phyloP scores from a whole-genome alignment of 2,797 vertebrate species.

The Euphonia xanthogaster region DNA sequence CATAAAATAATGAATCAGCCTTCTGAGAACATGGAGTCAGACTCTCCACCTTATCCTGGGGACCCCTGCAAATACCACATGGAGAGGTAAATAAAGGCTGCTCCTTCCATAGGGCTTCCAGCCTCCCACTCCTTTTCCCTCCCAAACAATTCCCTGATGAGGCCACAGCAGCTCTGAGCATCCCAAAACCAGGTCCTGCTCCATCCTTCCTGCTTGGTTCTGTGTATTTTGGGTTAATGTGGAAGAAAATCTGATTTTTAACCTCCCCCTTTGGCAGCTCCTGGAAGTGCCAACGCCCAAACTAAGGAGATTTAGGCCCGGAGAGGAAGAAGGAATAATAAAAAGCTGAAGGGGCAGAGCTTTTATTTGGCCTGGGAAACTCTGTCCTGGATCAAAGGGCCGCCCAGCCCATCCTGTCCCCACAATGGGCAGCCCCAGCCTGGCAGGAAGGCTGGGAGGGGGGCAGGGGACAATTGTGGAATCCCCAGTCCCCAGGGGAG shows the following conservation, averaged over 20 bases:
- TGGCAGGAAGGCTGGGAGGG: background rate
- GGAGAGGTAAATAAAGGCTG: background rate
- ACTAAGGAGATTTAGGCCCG: background rate
- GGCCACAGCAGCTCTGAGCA: background rate
- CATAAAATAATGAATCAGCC: too few relatives aligned
- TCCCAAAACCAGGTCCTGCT: background rate
- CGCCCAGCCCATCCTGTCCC: conserved; percentile 10
- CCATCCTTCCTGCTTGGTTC: background rate
- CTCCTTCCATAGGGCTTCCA: background rate
- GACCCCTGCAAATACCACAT: too few relatives aligned
- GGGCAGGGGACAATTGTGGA: conserved; percentile 24
- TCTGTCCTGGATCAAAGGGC: conserved; percentile 41
- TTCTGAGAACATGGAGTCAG: too few relatives aligned
- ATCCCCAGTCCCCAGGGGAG: background rate
- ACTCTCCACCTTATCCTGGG: too few relatives aligned
- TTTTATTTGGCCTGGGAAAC: conserved; percentile 6
- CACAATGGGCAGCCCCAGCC: conserved; percentile 4
- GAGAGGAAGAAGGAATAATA: background rate
- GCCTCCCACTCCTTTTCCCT: background rate
- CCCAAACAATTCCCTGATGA: rapidly evolving
- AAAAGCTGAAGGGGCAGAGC: background rate
- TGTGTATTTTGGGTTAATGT: background rate
- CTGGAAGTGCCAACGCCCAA: background rate
- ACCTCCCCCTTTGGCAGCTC: background rate
- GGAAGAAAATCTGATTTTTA: background rate